Conservation (phyloP, 2,113 vertebrate genomes). For the Corythaixoides concolor region DNA sequence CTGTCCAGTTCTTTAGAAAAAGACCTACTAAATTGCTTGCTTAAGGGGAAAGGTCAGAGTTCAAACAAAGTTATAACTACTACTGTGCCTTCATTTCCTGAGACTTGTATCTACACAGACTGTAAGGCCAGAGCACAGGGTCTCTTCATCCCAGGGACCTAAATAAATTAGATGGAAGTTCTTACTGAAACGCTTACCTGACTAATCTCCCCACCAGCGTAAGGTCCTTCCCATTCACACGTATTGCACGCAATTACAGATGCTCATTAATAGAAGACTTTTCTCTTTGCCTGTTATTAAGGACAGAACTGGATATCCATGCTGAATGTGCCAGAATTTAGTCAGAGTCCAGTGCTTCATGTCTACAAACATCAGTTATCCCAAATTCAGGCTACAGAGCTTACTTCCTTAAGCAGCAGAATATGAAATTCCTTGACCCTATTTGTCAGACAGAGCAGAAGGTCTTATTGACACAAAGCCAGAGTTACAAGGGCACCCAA, state of each 20-base stretch:
- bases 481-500: not conserved
- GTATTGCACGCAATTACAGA: not conserved
- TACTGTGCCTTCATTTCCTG: not conserved
- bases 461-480: not conserved
- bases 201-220: not conserved
- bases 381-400: not conserved
- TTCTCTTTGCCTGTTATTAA: not conserved
- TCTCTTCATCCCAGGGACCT: not conserved
- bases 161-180: conserved; percentile 20
- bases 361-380: not conserved
- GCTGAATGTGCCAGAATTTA: not conserved
- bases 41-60: not conserved
- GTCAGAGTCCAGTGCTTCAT: not conserved
- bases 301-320: not conserved
- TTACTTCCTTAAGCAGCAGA: not conserved
- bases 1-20: not conserved
- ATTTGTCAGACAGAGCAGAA: not conserved
- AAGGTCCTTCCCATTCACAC: not conserved
- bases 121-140: not conserved
- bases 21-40: not conserved
- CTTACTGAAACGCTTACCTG: conserved; percentile 36
- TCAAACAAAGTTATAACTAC: not conserved
- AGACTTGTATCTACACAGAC: rapidly evolving
- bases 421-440: not conserved
- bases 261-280: not conserved